Base-by-base conservation (phyloP, 1,140 invertebrate genomes). In the Megalopta genalis region DNA sequence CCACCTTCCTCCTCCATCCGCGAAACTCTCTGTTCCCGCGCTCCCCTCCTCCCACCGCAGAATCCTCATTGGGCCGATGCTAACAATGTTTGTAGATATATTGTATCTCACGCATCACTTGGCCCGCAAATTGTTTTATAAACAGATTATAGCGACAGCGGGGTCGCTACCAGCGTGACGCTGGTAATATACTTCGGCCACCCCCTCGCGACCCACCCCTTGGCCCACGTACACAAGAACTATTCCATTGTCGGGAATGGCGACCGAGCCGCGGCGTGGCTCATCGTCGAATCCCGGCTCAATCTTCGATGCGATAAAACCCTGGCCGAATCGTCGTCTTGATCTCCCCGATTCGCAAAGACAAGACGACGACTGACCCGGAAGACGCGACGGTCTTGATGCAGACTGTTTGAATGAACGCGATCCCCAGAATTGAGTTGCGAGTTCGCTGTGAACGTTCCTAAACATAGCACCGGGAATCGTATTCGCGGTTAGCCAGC, bases 71-170 rank as follows among this genome's bases (percentile, higher is more conserved):
- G 91, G 92, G 91, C 90, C 91, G 92, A 93, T 93, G 92, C 90
- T 93, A 93, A 93, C 92, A 93, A 93, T 93, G 91, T 93, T 93
- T 93, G 92, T 89, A 92, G 92, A 93, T 93, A 93, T 92, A 93
- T 93, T 93, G 92, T 92, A 92, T 93, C 92, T 93, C 92, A 93
- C 91, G 92, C 92, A 93, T 93, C 92, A 93, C 92, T 93, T 93
- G 92, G 87, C 87, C 89, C 90, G 86, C 92, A 93, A 93, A 93
- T 93, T 93, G 92, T 93, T 93, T 93, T 93, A 93, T 93, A 93
- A 93, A 93, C 92, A 93, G 92, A 93, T 93, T 93, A 93, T 90
- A 88, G 90, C 89, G 86, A 92, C 91, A 91, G 90, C 92, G 87
- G 89, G 85, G 85, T 87, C 78, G 85, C 84, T 79, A 86, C 84